Base-by-base conservation (phyloP, 1,140 invertebrate species). In the Dreissena polymorpha region DNA sequence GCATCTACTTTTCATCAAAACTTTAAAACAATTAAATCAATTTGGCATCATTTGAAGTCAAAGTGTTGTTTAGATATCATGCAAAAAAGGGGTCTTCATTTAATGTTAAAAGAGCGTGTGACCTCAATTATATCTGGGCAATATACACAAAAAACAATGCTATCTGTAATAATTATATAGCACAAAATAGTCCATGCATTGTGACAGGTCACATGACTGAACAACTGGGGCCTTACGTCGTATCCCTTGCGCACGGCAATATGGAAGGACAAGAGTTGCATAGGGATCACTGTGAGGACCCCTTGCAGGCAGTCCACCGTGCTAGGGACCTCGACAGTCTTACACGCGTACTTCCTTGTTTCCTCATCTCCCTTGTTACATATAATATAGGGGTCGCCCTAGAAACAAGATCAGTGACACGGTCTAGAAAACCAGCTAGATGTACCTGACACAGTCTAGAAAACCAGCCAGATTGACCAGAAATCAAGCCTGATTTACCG, bases 221-320 rank as follows among this genome's bases (percentile, higher is more conserved):
- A 65, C 12, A n/a, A 72, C 14, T 49, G n/a, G 3, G 39, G 57
- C 64, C 91, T 91, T 91, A 92, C 92, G 87, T 92, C 89, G 73
- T 86, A 91, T 89, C 88, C 88, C 57, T 86, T 78, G 18, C 91
- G 85, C 23, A 87, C 87, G 68, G 99, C 99, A 90, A 99, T 98
- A 91, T 99, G 98, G 93, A 98, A 99, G 27, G 98, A 98, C 3
- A 99, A 94, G 23, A 99, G 94, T 93, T 99, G 99, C 95, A 99
- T 96, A 29, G 91, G 90, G 65, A 92, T 91, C 14, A 92, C 90
- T 8, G 87, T 87, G 18, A 92, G 85, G 25, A 92, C 86, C 21
- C 97, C 95, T 92, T 96, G 96, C n/a, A 99, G 95, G 92, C 98
- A 99, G 91, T 99, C 99, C 5, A 99, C 99, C 0, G 97, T 98